Base-by-base conservation (phyloP, 2,797 vertebrate genomes). In the Brachymystax lenok region DNA sequence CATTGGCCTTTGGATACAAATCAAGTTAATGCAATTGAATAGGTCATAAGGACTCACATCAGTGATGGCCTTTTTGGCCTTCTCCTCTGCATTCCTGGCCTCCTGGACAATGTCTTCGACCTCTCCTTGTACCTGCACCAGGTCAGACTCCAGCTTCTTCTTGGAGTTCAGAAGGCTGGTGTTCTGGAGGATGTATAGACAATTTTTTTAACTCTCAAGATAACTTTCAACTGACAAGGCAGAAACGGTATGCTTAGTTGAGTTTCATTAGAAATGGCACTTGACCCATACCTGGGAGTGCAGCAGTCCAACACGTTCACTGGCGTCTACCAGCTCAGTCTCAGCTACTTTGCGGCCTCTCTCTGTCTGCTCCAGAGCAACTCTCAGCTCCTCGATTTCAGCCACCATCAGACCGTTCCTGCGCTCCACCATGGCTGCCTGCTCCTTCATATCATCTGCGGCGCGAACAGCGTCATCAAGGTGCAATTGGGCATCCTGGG, bases 11-110 rank as follows among this genome's bases (percentile, higher is more conserved):
- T 66, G 10, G 5, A 4, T 24, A 66, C 13, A 66, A 27, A 33
- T 66, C 1, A 66, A 16, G 27, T 66, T 4, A 14, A 14, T 50
- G 10, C 46, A 50, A 51, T 50, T 71, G 10, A 50, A 24, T 6
- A 46, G 21, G 17, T 51, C 7, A 30, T 33, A 7, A 17, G 27
- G n/a, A 16, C 93, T 91, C 75, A 96, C 95, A 52, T 95, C 94
- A 27, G 93, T 95, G 82, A 96, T 94, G 0, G 94, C 94, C 75
- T 96, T 96, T 86, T 95, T 96, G 79, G 94, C 94, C 70, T 95
- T 96, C 64, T 96, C 95, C 74, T 95, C 95, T 5, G 95, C 94
- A 2, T 96, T 95, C 79, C 91, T 93, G 74, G 93, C 90, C 77
- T 96, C 95, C 82, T 96, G 94, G 51, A 94, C 67, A 8, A 89